Conservation (phyloP, 2,888 invertebrate genomes). For the Caenorhabditis macrosperma region DNA sequence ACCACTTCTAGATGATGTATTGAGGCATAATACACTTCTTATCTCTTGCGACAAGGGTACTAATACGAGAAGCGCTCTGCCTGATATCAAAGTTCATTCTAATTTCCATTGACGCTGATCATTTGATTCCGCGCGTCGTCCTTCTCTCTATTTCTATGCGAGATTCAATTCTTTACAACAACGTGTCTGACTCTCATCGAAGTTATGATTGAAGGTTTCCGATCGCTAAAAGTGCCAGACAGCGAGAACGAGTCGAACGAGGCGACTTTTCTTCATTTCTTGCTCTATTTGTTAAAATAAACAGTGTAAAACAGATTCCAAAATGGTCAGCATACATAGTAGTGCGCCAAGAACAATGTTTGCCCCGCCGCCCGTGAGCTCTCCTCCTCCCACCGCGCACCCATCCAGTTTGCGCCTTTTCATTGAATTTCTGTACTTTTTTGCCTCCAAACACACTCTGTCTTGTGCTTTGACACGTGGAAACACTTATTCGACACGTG, state of each 20-base stretch:
- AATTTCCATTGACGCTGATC: conserved; percentile 13
- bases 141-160: too few relatives aligned
- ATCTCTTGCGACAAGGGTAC: not conserved
- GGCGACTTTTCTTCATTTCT: not conserved
- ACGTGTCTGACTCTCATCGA: too few relatives aligned
- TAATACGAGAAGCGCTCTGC: not conserved
- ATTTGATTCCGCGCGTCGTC: not conserved
- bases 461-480: conserved; percentile 24
- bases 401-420: conserved; percentile 49
- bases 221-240: not conserved
- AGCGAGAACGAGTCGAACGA: too few relatives aligned
- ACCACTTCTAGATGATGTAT: too few relatives aligned
- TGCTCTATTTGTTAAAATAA: conserved; percentile 11
- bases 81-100: not conserved
- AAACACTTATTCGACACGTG: not conserved
- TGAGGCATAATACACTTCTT: not conserved
- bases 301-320: conserved; percentile 43
- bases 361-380: conserved; percentile 15
- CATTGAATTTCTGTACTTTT: conserved; percentile 39
- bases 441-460: conserved; percentile 19
- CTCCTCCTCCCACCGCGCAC: not conserved
- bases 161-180: too few relatives aligned
- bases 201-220: too few relatives aligned
- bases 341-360: conserved; percentile 50
- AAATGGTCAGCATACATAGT: conserved; percentile 28